Evolutionary conservation across 2,113 vertebrate genomes (phyloP), one percentile per base, ranked within the genome.

Genomic region (Cairina moschata): DNA sequence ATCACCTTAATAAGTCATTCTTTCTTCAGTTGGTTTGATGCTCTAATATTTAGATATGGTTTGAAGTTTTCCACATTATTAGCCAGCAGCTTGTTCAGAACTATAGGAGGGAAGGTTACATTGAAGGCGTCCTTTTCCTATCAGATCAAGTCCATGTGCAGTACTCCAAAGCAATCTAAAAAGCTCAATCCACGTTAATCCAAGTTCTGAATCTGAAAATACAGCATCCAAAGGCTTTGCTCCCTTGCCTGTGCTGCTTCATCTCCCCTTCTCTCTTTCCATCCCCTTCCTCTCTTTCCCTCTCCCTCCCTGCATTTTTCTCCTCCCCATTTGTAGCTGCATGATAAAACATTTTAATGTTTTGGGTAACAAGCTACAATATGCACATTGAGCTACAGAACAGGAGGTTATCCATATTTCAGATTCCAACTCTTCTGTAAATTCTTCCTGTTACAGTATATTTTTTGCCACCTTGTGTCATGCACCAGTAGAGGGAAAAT

Each of bases 1-100:
- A 94, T 85, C 90, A 94, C 74, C 77, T 94, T 85, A 94, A 58
- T 93, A 91, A 96, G 82, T 92, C 92, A 83, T 72, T 88, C 87
- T 72, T 86, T 44, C 73, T 93, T 86, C 60, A 11, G 72, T 90
- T 88, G 44, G 60, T 59, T 74, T 85, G 34, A 63, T 65, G 72
- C 58, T 94, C 86, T 92, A 87, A 84, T 92, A 86, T 54, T 91
- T 74, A 79, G 77, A 91, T 74, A 95, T 5, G 10, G 36, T 93
- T 96, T 96, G 68, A 88, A 63, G 72, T 94, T 88, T 75, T 68
- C 71, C 42, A 60, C 16, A 3, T 78, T 91, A 78, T 40, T 76
- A 94, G 91, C 55, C 82, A 91, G 82, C 90, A 92, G 94, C 69
- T 95, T 83, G 55, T 72, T 94, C 91, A 85, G 82, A 91, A 84